phyloP scores from a whole-genome alignment of 2,888 invertebrate genomes.

The Psylliodes chrysocephalus region DNA sequence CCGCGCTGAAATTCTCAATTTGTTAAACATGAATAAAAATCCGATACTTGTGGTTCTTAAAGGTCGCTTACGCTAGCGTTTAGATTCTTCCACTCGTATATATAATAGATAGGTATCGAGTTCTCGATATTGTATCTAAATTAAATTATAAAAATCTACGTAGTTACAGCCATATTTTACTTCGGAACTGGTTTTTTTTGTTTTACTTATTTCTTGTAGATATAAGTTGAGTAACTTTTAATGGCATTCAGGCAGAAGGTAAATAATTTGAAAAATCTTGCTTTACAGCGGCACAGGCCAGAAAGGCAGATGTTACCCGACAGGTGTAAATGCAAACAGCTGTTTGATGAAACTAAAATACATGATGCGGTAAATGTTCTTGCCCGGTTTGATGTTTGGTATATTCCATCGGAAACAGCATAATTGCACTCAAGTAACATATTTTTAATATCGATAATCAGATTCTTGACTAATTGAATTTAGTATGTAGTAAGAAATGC shows the following conservation, averaged over 20 bases:
- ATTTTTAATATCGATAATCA: no score
- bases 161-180: neutral
- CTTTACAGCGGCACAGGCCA: slow-evolving; percentile 32
- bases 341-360: slow-evolving; percentile 26
- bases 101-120: no score
- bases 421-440: slow-evolving; percentile 11
- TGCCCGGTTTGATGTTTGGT: neutral
- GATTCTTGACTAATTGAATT: no score
- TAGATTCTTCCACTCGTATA: no score
- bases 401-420: neutral
- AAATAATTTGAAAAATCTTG: slow-evolving; percentile 25
- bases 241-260: neutral
- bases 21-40: no score
- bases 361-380: slow-evolving; percentile 19
- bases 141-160: no score
- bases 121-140: no score
- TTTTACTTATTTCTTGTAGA: neutral
- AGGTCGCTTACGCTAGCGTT: no score
- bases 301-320: slow-evolving; percentile 34
- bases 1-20: no score
- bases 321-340: slow-evolving; percentile 37
- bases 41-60: no score
- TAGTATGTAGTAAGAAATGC: no score
- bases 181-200: neutral
- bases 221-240: slow-evolving; percentile 6